Percentiles rank a stretch among this genome's conserved stretches.
phyloP scores from a whole-genome alignment of 2,113 vertebrate species.

The Daboia siamensis region DNA sequence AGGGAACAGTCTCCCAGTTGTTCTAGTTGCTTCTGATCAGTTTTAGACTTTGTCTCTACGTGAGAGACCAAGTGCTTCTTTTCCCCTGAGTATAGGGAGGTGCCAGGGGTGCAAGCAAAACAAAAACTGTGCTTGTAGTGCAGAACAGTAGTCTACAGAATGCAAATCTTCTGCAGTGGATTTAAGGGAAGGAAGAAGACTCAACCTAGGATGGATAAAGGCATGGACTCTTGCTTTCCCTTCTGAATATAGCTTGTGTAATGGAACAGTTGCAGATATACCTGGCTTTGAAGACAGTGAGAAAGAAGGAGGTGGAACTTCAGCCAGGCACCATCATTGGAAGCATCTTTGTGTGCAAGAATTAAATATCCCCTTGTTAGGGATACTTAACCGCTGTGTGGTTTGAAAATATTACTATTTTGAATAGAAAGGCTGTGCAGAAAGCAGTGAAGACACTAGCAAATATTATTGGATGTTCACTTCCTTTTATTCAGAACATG shows the following conservation, averaged over 20 bases:
- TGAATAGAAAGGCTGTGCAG: too few species aligned
- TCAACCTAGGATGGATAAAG: neutral
- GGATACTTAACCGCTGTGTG: too few species aligned
- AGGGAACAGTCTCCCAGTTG: too few species aligned
- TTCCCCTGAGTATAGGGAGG: neutral
- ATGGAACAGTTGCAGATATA: constrained; percentile 69
- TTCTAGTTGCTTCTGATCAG: neutral
- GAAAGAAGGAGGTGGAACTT: neutral
- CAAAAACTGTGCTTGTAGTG: too few species aligned
- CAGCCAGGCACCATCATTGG: constrained; percentile 20
- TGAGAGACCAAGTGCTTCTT: neutral
- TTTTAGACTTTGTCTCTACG: neutral
- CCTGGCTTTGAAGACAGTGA: constrained; percentile 54
- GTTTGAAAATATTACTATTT: too few species aligned
- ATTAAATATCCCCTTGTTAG: constrained; percentile 52
- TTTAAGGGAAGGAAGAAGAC: neutral
- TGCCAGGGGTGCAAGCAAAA: too few species aligned
- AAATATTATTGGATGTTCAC: too few species aligned
- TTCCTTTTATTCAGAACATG: too few species aligned
- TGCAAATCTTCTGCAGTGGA: neutral
- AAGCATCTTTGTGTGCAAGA: constrained; percentile 72
- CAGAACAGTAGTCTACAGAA: neutral
- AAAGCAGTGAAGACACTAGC: too few species aligned
- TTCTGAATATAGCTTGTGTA: neutral
- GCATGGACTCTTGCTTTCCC: neutral